A percentile compares a stretch with the other conserved stretches of the same genome.
phyloP scores from a whole-genome alignment of 2,113 vertebrate genomes.

The Pampusana beccarii region DNA sequence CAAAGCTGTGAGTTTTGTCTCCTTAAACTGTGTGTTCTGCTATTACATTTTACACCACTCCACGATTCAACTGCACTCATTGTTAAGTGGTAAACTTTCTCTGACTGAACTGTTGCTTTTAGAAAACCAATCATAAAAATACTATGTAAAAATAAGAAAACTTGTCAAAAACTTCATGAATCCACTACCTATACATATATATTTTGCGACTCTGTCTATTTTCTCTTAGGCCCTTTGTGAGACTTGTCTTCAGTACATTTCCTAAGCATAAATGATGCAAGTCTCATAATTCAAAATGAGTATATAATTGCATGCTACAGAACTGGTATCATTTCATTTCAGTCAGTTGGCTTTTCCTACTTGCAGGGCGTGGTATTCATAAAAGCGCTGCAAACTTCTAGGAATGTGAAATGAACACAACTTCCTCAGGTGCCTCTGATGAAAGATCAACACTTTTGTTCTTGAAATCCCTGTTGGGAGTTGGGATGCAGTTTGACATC shows the following conservation, averaged over 20 bases:
- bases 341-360: background rate
- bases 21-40: background rate
- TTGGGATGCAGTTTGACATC: background rate
- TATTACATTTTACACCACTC: background rate
- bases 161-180: background rate
- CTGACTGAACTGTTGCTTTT: background rate
- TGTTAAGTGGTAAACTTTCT: background rate
- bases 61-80: background rate
- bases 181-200: background rate
- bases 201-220: background rate
- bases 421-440: background rate
- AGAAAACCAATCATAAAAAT: background rate
- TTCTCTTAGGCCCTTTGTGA: background rate
- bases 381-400: background rate
- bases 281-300: background rate
- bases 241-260: background rate
- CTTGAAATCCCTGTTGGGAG: background rate
- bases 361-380: background rate
- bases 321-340: background rate
- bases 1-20: background rate
- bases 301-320: background rate
- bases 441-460: background rate
- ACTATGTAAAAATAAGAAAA: background rate
- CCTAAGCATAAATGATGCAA: background rate
- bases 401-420: background rate